Evolutionary conservation across 2,797 vertebrate genomes (phyloP).

Genomic region (Phoeniculus purpureus): DNA sequence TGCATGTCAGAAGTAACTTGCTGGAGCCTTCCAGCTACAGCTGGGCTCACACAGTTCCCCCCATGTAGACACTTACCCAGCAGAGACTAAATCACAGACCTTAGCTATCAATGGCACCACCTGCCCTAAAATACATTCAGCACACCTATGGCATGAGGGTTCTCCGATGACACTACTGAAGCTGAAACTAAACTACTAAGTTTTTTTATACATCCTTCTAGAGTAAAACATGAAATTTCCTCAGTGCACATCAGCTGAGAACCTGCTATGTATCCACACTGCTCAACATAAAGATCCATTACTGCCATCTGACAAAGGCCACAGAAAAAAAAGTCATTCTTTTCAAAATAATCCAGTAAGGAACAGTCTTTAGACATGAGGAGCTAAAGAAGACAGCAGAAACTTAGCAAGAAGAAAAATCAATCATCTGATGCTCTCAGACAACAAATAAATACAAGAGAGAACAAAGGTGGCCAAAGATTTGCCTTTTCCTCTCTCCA

Average conservation of each 20-base stretch:
- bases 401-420: not conserved
- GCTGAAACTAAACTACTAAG: not conserved
- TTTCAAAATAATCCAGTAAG: not conserved
- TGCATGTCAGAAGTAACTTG: conserved; percentile 3
- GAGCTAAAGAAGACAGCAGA: not conserved
- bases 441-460: not conserved
- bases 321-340: not conserved
- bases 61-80: not conserved
- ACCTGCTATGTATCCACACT: not conserved
- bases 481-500: not conserved
- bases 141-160: not conserved
- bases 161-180: not conserved
- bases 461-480: not conserved
- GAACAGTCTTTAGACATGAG: rapidly evolving
- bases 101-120: not conserved
- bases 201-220: not conserved
- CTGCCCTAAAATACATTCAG: not conserved
- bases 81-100: not conserved
- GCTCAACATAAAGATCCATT: not conserved
- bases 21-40: not conserved
- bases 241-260: too few relatives aligned
- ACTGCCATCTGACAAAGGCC: not conserved
- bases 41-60: not conserved
- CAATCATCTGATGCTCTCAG: not conserved
- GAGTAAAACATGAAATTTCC: not conserved